Evolutionary conservation across 1,140 invertebrate genomes (phyloP).

Genomic region (Monomorium pharaonis): DNA sequence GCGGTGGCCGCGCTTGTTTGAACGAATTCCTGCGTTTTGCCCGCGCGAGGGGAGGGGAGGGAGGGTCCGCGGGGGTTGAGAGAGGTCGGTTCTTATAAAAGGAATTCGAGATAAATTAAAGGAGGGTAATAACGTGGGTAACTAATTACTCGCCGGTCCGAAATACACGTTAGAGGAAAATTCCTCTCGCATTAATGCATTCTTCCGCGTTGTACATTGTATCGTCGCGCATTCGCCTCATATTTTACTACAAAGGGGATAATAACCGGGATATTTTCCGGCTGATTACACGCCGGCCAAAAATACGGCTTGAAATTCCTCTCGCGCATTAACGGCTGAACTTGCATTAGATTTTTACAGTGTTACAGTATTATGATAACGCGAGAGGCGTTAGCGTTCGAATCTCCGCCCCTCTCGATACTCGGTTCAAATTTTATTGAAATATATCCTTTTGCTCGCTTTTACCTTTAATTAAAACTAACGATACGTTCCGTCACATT

Average conservation of each 20-base stretch:
- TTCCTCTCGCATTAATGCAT: slow-evolving; percentile 36
- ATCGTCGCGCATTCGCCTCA: not conserved
- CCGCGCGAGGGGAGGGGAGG: no score
- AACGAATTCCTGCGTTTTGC: slow-evolving; percentile 32
- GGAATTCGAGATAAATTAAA: slow-evolving; percentile 40
- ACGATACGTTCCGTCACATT: not conserved
- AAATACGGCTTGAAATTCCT: not conserved
- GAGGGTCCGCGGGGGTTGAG: no score
- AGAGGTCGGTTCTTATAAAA: slow-evolving; percentile 1
- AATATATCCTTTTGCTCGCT: not conserved
- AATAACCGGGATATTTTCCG: slow-evolving; percentile 35
- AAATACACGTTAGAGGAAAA: slow-evolving; percentile 47
- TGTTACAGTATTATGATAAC: no score
- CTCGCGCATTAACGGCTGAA: not conserved
- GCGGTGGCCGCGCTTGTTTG: slow-evolving; percentile 1
- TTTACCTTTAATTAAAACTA: not conserved
- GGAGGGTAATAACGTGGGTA: slow-evolving; percentile 14
- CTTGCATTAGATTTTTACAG: slow-evolving; percentile 7
- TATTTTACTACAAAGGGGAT: slow-evolving; percentile 31
- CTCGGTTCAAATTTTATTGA: not conserved
- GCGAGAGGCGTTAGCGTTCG: no score
- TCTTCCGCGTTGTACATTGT: slow-evolving; percentile 21
- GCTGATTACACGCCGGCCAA: not conserved
- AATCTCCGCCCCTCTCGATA: not conserved
- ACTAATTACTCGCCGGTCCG: slow-evolving; percentile 29